These are phyloP conservation scores for Mus musculus DNA, from an alignment of 2,113 vertebrate species.

Conservation along the genomic window DNA sequence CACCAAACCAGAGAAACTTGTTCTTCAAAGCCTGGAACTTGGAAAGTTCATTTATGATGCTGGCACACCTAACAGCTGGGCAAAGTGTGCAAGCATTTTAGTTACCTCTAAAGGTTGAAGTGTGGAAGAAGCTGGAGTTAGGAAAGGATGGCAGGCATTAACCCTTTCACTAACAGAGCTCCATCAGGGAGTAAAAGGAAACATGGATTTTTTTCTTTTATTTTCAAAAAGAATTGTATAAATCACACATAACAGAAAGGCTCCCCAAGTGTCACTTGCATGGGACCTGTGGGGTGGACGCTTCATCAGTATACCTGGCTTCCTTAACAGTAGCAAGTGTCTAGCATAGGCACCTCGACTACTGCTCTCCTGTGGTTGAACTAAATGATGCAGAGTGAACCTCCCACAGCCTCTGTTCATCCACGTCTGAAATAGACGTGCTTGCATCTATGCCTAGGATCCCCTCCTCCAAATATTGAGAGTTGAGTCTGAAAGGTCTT, in stretches of 20 bases:
- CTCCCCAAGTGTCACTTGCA: neutral
- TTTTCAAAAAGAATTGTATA: neutral
- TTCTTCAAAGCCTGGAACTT: constrained; percentile 65
- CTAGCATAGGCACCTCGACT: neutral
- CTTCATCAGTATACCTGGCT: neutral
- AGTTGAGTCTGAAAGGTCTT: neutral
- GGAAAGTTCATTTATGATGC: constrained; percentile 52
- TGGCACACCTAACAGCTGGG: constrained; percentile 68
- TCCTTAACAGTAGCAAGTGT: neutral
- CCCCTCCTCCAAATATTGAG: neutral
- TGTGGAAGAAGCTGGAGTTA: neutral
- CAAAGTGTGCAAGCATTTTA: neutral
- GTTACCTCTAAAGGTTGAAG: neutral
- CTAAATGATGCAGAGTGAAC: neutral
- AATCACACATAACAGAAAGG: neutral
- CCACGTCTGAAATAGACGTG: neutral
- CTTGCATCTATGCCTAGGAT: neutral
- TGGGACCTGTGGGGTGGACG: neutral
- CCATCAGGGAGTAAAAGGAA: neutral
- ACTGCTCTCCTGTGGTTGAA: neutral
- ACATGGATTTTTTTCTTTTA: neutral
- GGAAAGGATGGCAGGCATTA: neutral
- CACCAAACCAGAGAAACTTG: constrained; percentile 81
- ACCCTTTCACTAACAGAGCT: neutral
- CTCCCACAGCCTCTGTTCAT: neutral